Base-by-base conservation (phyloP, 2,797 vertebrate species). In the Coregonus ussuriensis region DNA sequence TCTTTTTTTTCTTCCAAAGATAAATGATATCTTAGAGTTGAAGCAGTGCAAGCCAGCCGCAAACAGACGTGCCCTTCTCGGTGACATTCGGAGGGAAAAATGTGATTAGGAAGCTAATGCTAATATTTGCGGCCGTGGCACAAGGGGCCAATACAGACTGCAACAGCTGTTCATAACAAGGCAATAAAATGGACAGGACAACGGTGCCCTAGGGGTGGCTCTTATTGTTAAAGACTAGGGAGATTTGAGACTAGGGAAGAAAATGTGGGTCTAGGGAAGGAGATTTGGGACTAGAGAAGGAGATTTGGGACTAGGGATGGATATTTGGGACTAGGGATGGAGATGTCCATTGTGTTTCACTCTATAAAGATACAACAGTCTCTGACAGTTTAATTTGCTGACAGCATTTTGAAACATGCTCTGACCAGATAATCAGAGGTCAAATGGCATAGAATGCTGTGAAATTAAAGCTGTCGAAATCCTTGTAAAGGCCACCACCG, bases 121-220 rank as follows among this genome's bases (percentile, higher is more conserved):
- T 86, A 90, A 86, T 91, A 91, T 91, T 91, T 92, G 90, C 85
- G 76, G 85, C 74, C 65, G 82, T 82, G 76, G 85, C 88, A 89
- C 86, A 76, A 66, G 82, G 84, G 86, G 77, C 83, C 85, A 80
- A 83, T 89, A 74, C 59, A 63, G 72, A 71, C 77, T 72, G 73
- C 79, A 85, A 79, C 86, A 82, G 87, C 82, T 85, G 89, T 84
- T 91, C 86, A 90, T 92, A 91, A 92, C 89, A 88, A 88, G 88
- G 86, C 85, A 90, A 88, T 89, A 85, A 80, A 83, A 87, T 78
- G 81, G 71, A 76, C 74, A 31, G 83, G 78, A 88, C 88, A 89
- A 91, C 84, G 77, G 90, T 86, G 77, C 90, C 91, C 89, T 84
- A 72, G 84, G 82, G 89, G 86, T 83, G 82, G 83, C 84, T 89